Evolutionary conservation across 2,797 vertebrate genomes (phyloP).

Genomic region (Varecia variegata): DNA sequence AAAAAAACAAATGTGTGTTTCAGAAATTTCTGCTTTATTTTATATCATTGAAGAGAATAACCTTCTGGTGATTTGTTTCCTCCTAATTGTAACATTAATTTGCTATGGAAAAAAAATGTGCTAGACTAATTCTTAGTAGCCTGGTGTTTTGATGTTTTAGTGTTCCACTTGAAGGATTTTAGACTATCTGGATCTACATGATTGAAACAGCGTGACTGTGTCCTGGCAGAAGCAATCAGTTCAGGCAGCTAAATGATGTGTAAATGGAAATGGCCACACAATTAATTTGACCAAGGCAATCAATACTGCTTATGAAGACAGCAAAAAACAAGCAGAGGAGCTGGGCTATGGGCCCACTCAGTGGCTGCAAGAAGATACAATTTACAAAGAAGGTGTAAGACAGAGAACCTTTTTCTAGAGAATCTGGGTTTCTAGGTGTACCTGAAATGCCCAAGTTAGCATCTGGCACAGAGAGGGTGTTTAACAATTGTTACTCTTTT

Average conservation of each 20-base stretch:
- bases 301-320: conserved; percentile 43
- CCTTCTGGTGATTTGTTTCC: conserved; percentile 29
- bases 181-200: background rate
- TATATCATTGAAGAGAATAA: background rate
- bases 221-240: conserved; percentile 22
- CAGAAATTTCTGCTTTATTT: conserved; percentile 16
- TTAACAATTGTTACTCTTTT: background rate
- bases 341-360: background rate
- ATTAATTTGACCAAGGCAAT: conserved; percentile 48
- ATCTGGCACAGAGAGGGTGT: background rate
- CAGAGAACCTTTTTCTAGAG: background rate
- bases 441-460: background rate
- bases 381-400: background rate
- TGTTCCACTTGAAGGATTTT: background rate
- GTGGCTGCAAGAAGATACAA: background rate
- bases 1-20: background rate
- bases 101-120: background rate
- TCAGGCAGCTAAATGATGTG: conserved; percentile 39
- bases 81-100: background rate
- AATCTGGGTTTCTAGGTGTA: background rate
- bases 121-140: background rate
- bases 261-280: conserved; percentile 50
- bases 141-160: background rate
- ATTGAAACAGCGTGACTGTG: background rate
- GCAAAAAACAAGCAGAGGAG: background rate